Percentiles rank a stretch among this genome's conserved stretches.
Conservation (phyloP, 2,888 invertebrate species). For the Blera fallax region DNA sequence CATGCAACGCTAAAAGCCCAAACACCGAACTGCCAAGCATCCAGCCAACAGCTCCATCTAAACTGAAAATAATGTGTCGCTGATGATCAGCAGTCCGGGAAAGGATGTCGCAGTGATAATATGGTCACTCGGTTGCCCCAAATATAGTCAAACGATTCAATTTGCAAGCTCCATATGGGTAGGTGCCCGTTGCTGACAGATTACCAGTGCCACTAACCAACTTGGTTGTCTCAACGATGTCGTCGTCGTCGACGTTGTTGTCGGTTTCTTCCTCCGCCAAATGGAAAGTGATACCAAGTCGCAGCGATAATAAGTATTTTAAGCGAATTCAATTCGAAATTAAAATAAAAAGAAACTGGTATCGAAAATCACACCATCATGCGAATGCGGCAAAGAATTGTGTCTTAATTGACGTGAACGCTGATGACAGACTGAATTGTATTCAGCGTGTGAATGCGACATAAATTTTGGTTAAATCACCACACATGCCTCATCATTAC, state of each 20-base stretch:
- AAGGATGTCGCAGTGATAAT: conserved; percentile 79
- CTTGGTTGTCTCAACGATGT: conserved; percentile 72
- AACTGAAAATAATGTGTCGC: conserved; percentile 64
- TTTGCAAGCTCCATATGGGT: conserved; percentile 76
- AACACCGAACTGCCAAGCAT: conserved; percentile 35
- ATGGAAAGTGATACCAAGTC: conserved; percentile 63
- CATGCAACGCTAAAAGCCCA: conserved; percentile 2
- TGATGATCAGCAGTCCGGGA: conserved; percentile 76
- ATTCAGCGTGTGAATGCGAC: conserved; percentile 67
- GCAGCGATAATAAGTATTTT: conserved; percentile 65
- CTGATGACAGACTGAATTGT: conserved; percentile 53
- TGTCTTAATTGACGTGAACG: conserved; percentile 70
- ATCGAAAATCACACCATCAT: conserved; percentile 54
- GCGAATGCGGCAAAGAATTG: conserved; percentile 47
- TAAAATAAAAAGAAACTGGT: conserved; percentile 45
- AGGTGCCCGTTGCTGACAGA: conserved; percentile 68
- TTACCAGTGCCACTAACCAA: conserved; percentile 72
- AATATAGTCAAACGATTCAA: conserved; percentile 80
- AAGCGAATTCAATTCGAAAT: conserved; percentile 34
- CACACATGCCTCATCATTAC: conserved; percentile 62
- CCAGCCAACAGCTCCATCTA: conserved; percentile 15
- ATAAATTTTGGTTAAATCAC: conserved; percentile 70
- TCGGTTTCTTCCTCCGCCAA: background rate
- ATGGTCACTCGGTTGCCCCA: conserved; percentile 80
- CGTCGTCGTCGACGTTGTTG: background rate